Evolutionary conservation across 2,113 vertebrate genomes (phyloP).

Genomic region (Chitala chitala): DNA sequence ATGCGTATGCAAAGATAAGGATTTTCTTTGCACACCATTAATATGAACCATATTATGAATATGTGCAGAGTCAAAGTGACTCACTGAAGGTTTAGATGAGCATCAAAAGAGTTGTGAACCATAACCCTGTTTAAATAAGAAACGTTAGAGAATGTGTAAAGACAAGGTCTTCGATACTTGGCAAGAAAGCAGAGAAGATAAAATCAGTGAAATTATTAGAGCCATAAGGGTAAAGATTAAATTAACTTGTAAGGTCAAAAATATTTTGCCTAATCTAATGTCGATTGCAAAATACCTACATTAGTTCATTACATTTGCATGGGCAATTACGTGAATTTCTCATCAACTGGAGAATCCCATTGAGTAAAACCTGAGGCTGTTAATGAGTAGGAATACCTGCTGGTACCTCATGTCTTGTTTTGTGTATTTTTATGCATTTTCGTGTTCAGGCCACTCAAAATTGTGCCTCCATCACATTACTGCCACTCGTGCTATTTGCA

Average conservation of each 20-base stretch:
- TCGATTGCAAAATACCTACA: background rate
- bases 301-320: background rate
- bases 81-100: background rate
- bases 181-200: background rate
- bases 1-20: background rate
- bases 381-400: background rate
- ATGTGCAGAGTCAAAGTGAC: background rate
- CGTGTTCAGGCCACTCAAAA: background rate
- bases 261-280: background rate
- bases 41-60: background rate
- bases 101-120: background rate
- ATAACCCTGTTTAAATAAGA: conserved; percentile 1
- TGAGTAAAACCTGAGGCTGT: background rate
- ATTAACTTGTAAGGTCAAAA: background rate
- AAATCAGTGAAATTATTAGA: background rate
- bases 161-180: background rate
- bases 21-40: background rate
- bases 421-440: background rate
- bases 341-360: background rate
- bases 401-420: background rate
- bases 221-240: background rate
- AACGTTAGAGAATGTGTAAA: background rate
- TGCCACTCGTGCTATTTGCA: too few species aligned
- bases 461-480: background rate
- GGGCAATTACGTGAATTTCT: background rate